Evolutionary conservation across 2,113 vertebrate species (phyloP).

Genomic region (Cheilinus undulatus): DNA sequence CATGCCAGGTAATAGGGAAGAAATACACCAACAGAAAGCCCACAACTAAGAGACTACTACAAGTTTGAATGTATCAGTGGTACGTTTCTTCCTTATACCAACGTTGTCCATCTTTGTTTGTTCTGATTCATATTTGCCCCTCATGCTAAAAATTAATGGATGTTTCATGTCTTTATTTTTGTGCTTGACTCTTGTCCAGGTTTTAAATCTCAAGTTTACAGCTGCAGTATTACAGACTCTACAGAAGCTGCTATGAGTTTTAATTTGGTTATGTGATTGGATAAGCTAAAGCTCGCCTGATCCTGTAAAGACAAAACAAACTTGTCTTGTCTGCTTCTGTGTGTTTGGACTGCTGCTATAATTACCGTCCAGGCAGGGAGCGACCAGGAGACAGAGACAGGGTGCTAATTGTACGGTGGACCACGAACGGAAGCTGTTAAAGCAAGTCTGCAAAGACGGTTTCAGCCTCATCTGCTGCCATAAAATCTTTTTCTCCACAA

Average conservation of each 20-base stretch:
- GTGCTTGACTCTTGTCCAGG: too few relatives aligned
- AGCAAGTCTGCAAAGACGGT: slow-evolving; percentile 45
- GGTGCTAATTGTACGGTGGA: slow-evolving; percentile 56
- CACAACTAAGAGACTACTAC: neutral
- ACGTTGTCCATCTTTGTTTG: too few relatives aligned
- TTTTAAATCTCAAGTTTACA: neutral
- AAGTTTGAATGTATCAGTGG: too few relatives aligned
- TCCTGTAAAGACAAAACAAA: neutral
- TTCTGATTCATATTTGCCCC: too few relatives aligned
- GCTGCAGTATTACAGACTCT: neutral
- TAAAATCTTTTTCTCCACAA: slow-evolving; percentile 34
- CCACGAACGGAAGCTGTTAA: slow-evolving; percentile 56
- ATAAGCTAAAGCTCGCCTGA: slow-evolving; percentile 4
- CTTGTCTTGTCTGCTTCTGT: slow-evolving; percentile 21
- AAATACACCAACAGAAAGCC: too few relatives aligned
- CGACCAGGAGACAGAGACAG: slow-evolving; percentile 54
- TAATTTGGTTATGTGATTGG: neutral
- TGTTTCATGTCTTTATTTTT: neutral
- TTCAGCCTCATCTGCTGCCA: slow-evolving; percentile 50
- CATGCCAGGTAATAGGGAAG: neutral
- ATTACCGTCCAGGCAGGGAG: slow-evolving; percentile 48
- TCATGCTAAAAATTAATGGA: too few relatives aligned
- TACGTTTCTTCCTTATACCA: too few relatives aligned
- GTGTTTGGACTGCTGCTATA: slow-evolving; percentile 55
- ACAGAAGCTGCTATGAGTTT: neutral